phyloP scores from a whole-genome alignment of 1,140 invertebrate species.

The Heliconius hewitsoni region DNA sequence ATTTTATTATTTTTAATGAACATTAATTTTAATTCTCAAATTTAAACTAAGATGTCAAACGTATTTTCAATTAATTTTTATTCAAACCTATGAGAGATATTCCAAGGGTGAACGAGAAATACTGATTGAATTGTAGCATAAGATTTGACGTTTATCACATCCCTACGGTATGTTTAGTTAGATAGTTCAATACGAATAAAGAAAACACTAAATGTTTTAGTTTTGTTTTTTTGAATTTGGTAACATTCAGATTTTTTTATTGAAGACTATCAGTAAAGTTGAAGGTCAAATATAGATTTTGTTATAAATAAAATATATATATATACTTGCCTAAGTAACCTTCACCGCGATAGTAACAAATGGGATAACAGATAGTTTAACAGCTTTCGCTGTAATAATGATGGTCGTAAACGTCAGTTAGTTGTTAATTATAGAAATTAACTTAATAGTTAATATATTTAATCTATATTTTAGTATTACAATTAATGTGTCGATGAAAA shows the following conservation, averaged over 20 bases:
- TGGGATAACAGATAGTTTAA: constrained; percentile 16
- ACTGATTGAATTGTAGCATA: constrained; percentile 29
- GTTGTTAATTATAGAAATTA: constrained; percentile 12
- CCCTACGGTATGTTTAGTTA: constrained; percentile 19
- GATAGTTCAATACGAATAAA: constrained; percentile 18
- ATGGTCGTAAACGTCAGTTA: background rate
- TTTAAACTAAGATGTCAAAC: background rate
- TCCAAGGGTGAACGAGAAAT: background rate
- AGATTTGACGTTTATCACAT: constrained; percentile 24
- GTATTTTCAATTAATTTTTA: background rate
- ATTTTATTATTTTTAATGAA: background rate
- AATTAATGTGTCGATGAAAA: background rate
- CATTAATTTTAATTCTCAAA: background rate
- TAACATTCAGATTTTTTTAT: background rate
- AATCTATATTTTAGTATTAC: background rate
- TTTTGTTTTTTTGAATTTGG: constrained; percentile 19
- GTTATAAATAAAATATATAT: background rate
- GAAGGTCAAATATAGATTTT: background rate
- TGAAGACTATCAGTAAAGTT: background rate
- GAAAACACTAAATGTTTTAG: constrained; percentile 22
- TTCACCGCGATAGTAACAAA: background rate
- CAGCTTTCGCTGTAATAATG: constrained; percentile 10
- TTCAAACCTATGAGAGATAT: background rate
- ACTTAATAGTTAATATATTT: background rate
- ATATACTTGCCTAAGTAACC: background rate